Base-by-base conservation (phyloP, 2,888 invertebrate species). In the Molorchus minor region DNA sequence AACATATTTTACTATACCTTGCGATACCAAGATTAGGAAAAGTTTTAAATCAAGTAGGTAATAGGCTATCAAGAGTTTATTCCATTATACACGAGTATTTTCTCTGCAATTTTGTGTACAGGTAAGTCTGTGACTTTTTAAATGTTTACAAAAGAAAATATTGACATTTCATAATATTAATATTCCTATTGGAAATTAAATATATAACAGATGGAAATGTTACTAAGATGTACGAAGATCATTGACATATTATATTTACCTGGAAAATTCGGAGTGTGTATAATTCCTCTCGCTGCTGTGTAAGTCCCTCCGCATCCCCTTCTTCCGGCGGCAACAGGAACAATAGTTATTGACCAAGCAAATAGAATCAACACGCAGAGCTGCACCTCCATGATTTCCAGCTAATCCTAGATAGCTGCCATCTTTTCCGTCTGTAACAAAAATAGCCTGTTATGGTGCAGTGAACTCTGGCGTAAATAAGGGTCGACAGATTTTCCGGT, bases 211-310 rank as follows among this genome's bases (percentile, higher is more conserved):
- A n/a, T n/a, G n/a, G n/a, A n/a, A n/a, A n/a, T n/a, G 5, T 25
- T 25, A 25, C 25, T 4, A 8, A 4, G 25, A 25, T 25, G 25
- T 25, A 5, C 25, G 8, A 25, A 25, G 25, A 25, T 25, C 25
- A 8, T 25, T 25, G 25, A 25, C 8, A 5, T 25, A 25, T 17
- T 7, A 1, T 19, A 36, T 29, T 52, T 62, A 71, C 71, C 70
- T 0, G 96, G 96, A 76, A 95, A 96, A 76, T 90, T 88, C 0
- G 95, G 94, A 10, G 94, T 94, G 63, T 90, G 87, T 45, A 96
- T 87, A 52, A 88, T 81, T 33, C 94, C 94, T 41, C 86, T 84
- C 2, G 86, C 83, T 3, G 84, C 85, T 40, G 85, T 87, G 43
- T 90, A 80, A 15, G 84, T 83, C 8, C 89, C 90, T 1, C 91